phyloP scores from a whole-genome alignment of 2,113 vertebrate species.

The Pseudorasbora parva region DNA sequence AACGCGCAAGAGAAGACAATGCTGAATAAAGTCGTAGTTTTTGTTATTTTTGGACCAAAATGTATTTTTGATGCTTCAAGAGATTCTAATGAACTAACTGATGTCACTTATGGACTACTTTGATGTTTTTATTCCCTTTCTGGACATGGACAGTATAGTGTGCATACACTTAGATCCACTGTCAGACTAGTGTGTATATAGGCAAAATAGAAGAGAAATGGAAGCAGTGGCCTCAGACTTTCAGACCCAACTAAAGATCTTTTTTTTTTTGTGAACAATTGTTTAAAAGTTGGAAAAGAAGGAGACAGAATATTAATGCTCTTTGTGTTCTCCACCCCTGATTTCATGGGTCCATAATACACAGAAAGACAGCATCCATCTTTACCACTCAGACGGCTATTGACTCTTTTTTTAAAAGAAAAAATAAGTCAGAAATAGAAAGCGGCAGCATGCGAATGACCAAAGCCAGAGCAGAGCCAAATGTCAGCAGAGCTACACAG shows the following conservation, averaged over 20 bases:
- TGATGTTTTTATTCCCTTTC: too few relatives aligned
- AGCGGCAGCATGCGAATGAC: slow-evolving; percentile 46
- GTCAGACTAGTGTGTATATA: too few relatives aligned
- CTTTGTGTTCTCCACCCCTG: slow-evolving; percentile 22
- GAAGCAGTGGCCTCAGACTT: background rate
- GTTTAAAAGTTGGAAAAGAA: background rate
- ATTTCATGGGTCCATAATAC: slow-evolving; percentile 42
- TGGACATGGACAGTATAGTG: too few relatives aligned
- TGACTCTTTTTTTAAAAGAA: slow-evolving; percentile 42
- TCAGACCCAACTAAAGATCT: background rate
- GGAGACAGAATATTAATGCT: slow-evolving; percentile 36
- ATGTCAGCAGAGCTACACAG: slow-evolving; percentile 60
- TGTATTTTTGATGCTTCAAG: too few relatives aligned
- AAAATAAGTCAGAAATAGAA: slow-evolving; percentile 43
- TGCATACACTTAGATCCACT: too few relatives aligned
- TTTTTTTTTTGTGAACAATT: background rate
- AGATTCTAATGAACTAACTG: too few relatives aligned
- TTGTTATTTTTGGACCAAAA: too few relatives aligned
- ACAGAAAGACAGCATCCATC: slow-evolving; percentile 30
- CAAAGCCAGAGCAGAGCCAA: slow-evolving; percentile 61
- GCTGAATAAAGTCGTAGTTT: too few relatives aligned
- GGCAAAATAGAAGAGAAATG: too few relatives aligned
- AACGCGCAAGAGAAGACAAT: too few relatives aligned
- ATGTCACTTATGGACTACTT: too few relatives aligned
- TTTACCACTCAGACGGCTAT: background rate